phyloP scores from a whole-genome alignment of 1,140 invertebrate species.

The Bicyclus anynana region DNA sequence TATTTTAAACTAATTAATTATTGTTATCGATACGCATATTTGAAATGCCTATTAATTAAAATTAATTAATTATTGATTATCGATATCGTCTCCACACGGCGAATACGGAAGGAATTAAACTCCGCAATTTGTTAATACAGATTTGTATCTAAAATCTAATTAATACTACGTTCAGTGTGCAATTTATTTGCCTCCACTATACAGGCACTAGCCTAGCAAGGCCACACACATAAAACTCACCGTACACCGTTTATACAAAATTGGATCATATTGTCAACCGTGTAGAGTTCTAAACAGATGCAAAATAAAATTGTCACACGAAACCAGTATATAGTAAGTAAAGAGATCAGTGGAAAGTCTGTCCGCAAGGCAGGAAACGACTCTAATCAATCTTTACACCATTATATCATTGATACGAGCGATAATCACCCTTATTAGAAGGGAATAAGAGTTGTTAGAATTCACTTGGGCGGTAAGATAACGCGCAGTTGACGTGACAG shows the following conservation, averaged over 20 bases:
- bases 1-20: too few relatives aligned
- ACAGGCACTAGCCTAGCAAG: conserved; percentile 22
- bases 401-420: conserved; percentile 28
- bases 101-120: too few relatives aligned
- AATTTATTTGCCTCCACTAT: neutral
- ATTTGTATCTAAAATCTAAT: too few relatives aligned
- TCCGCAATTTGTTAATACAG: too few relatives aligned
- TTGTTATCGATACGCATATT: too few relatives aligned
- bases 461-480: conserved; percentile 12
- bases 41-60: too few relatives aligned
- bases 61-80: too few relatives aligned
- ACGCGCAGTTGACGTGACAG: conserved; percentile 16
- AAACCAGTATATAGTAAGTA: conserved; percentile 42
- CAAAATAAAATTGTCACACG: conserved; percentile 22
- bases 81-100: too few relatives aligned
- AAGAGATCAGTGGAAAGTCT: conserved; percentile 57
- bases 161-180: too few relatives aligned
- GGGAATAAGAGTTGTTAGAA: conserved; percentile 32
- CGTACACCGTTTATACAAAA: conserved; percentile 15
- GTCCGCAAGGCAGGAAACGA: conserved; percentile 48
- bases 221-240: conserved; percentile 28
- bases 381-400: conserved; percentile 44
- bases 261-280: conserved; percentile 8
- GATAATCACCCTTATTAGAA: conserved; percentile 34
- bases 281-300: conserved; percentile 16